Conservation (phyloP, 2,888 invertebrate species). For the Alsophila aescularia region DNA sequence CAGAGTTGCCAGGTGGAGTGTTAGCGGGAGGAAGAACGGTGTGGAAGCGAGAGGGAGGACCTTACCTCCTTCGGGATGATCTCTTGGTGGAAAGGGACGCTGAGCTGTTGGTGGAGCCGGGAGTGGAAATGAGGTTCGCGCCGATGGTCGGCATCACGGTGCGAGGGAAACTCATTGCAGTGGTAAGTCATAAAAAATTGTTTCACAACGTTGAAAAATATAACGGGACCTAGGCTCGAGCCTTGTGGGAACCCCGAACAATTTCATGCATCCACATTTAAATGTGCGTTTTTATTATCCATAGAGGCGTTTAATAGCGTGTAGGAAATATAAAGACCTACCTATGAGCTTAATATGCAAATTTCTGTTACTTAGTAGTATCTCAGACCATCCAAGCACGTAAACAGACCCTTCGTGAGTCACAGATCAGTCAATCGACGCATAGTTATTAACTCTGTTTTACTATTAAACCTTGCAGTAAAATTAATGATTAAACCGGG, state of each 20-base stretch:
- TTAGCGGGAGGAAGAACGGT: constrained; percentile 84
- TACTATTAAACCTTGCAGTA: neutral
- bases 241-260: constrained; percentile 22
- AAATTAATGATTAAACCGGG: neutral
- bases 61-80: constrained; percentile 91
- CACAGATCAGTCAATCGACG: constrained; percentile 2
- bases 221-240: constrained; percentile 10
- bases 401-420: constrained; percentile 23
- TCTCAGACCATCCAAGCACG: constrained; percentile 10
- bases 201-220: neutral
- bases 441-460: neutral
- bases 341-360: constrained; percentile 5
- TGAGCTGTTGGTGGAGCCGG: constrained; percentile 94
- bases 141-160: constrained; percentile 97
- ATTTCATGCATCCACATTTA: neutral
- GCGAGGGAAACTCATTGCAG: constrained; percentile 93
- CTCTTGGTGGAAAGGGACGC: constrained; percentile 91
- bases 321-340: neutral
- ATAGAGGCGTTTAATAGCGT: no score
- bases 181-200: constrained; percentile 86
- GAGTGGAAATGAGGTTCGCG: constrained; percentile 94
- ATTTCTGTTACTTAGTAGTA: constrained; percentile 3
- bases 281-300: neutral
- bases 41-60: constrained; percentile 86
- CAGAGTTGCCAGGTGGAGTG: constrained; percentile 87